Conservation (phyloP, 1,140 invertebrate species). For the Drosophila ogumai region DNA sequence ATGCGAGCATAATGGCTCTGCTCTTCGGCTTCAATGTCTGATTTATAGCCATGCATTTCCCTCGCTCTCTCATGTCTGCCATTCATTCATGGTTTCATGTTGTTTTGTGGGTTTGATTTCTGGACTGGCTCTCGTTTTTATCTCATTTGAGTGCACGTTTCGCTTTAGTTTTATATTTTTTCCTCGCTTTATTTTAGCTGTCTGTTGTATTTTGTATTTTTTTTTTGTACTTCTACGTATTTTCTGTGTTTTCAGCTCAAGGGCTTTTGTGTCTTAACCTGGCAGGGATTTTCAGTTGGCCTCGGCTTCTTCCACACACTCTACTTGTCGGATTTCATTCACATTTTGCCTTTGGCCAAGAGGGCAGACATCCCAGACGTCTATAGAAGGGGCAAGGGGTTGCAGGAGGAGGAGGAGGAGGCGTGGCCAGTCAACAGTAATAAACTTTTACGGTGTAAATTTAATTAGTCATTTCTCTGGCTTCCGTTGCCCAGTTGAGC, state of each 20-base stretch:
- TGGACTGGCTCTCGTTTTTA: slow-evolving; percentile 30
- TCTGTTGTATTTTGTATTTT: neutral
- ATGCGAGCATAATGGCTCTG: slow-evolving; percentile 7
- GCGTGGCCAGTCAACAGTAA: slow-evolving; percentile 70
- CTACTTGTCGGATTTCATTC: slow-evolving; percentile 73
- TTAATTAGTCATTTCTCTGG: slow-evolving; percentile 81
- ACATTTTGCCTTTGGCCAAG: slow-evolving; percentile 53
- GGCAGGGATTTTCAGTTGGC: slow-evolving; percentile 52
- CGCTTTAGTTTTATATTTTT: slow-evolving; percentile 38
- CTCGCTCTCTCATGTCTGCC: slow-evolving; percentile 26
- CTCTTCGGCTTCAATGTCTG: slow-evolving; percentile 45
- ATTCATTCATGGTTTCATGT: slow-evolving; percentile 47
- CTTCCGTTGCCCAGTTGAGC: slow-evolving; percentile 62
- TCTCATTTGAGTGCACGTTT: slow-evolving; percentile 71
- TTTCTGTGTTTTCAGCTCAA: slow-evolving; percentile 49
- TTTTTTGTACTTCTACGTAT: slow-evolving; percentile 10
- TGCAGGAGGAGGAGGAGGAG: slow-evolving; percentile 11
- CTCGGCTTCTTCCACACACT: slow-evolving; percentile 38
- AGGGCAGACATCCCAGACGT: slow-evolving; percentile 40
- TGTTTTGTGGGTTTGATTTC: slow-evolving; percentile 27
- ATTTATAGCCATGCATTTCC: slow-evolving; percentile 55
- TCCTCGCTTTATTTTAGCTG: slow-evolving; percentile 13
- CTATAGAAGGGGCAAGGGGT: slow-evolving; percentile 1
- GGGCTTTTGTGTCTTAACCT: slow-evolving; percentile 72
- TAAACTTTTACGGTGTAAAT: slow-evolving; percentile 80